Evolutionary conservation across 2,113 vertebrate genomes (phyloP).

Genomic region (Oreocharis arfaki): DNA sequence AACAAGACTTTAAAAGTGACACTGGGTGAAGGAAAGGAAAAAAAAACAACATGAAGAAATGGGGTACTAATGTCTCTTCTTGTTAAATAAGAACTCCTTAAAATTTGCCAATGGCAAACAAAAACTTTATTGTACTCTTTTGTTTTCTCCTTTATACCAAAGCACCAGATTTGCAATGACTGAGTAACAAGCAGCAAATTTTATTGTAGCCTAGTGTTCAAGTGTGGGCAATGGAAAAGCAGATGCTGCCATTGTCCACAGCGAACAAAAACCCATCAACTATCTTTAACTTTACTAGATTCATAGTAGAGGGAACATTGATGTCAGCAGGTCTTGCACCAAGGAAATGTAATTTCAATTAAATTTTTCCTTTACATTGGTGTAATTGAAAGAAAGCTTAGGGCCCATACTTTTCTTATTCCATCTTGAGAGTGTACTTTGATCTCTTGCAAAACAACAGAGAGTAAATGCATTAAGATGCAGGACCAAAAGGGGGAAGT

Average conservation of each 20-base stretch:
- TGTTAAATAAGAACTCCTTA: not conserved
- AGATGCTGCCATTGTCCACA: not conserved
- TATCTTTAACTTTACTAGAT: not conserved
- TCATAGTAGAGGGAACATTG: not conserved
- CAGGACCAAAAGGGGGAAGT: not conserved
- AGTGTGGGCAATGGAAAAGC: not conserved
- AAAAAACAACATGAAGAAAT: not conserved
- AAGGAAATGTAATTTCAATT: not conserved
- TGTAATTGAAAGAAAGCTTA: not conserved
- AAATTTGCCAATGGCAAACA: not conserved
- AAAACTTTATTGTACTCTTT: not conserved
- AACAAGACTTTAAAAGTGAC: slow-evolving; percentile 2
- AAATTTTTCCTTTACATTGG: not conserved
- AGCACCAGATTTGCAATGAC: not conserved
- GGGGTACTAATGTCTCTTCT: not conserved
- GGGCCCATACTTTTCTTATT: not conserved
- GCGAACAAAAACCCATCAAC: not conserved
- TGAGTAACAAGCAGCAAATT: not conserved
- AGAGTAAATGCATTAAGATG: not conserved
- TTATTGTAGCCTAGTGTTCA: not conserved
- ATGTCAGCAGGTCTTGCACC: not conserved
- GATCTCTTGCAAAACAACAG: not conserved
- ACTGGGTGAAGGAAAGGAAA: not conserved
- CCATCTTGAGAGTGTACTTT: not conserved
- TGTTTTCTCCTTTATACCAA: not conserved